Evolutionary conservation across 2,113 vertebrate genomes (phyloP).

Genomic region (Heterochromis multidens): DNA sequence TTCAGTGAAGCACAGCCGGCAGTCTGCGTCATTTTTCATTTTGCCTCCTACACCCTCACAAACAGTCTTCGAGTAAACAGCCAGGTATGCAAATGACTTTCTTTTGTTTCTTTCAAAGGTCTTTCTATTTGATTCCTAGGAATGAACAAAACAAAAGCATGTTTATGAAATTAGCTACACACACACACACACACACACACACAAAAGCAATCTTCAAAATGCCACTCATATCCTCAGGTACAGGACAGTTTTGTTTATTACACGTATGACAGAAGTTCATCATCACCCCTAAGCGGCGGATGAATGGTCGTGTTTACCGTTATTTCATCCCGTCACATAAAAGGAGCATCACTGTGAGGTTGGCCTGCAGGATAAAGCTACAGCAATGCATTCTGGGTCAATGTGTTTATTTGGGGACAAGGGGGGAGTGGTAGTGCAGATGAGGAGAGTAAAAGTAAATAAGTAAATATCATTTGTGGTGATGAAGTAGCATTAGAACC

Average conservation of each 20-base stretch:
- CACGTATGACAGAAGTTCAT: slow-evolving; percentile 40
- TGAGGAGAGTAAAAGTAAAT: not conserved
- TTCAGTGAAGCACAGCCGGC: not conserved
- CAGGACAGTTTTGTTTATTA: slow-evolving; percentile 14
- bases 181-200: not conserved
- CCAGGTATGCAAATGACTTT: slow-evolving; percentile 22
- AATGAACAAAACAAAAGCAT: slow-evolving; percentile 26
- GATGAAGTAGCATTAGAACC: not conserved
- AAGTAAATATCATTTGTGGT: not conserved
- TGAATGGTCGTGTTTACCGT: slow-evolving; percentile 26
- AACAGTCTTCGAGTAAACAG: not conserved
- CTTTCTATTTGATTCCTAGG: slow-evolving; percentile 11
- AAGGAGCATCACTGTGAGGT: not conserved
- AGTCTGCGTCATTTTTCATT: slow-evolving; percentile 17
- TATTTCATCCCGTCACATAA: not conserved
- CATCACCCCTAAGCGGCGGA: not conserved
- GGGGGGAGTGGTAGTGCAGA: not conserved
- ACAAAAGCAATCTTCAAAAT: slow-evolving; percentile 22
- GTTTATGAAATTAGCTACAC: slow-evolving; percentile 7
- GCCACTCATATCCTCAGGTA: slow-evolving; percentile 23
- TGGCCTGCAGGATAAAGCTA: not conserved
- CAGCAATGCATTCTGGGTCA: slow-evolving; percentile 24
- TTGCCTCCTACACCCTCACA: not conserved
- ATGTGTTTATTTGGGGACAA: not conserved
- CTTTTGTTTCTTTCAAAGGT: slow-evolving; percentile 32